Percentiles rank a stretch among this genome's conserved stretches.
Conservation (phyloP, 2,888 invertebrate genomes). For the Andricus quercusramuli region DNA sequence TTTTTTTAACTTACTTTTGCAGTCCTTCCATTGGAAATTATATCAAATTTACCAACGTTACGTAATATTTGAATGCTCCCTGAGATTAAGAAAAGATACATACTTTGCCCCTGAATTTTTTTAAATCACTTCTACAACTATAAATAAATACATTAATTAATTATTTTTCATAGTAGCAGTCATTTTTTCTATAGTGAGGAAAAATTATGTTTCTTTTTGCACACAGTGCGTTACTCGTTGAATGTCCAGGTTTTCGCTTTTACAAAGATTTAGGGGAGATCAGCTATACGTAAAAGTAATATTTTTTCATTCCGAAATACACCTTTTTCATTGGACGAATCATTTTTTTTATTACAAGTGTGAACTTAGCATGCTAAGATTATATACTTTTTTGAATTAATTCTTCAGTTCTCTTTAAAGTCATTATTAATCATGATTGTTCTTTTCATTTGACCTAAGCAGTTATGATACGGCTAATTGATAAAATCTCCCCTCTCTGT, state of each 20-base stretch:
- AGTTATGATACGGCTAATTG: background rate
- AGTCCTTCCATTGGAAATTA: too few species aligned
- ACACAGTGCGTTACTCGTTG: conserved; percentile 34
- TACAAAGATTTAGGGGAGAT: conserved; percentile 25
- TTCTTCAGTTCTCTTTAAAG: background rate
- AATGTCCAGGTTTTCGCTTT: conserved; percentile 33
- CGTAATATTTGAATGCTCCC: background rate
- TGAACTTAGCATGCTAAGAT: background rate
- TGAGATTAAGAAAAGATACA: background rate
- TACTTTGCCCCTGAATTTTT: conserved; percentile 2
- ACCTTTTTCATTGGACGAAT: background rate
- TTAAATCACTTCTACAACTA: conserved; percentile 4
- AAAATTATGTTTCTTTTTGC: conserved; percentile 36
- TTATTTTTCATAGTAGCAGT: conserved; percentile 4
- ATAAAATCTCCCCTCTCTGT: conserved; percentile 37
- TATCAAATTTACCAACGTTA: background rate
- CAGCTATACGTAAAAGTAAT: background rate
- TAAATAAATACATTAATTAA: conserved; percentile 22
- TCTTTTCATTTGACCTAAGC: conserved; percentile 5
- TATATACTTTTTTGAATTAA: background rate
- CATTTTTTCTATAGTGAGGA: background rate
- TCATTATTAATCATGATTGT: conserved; percentile 9
- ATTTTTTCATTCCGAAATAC: background rate
- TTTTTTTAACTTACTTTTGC: too few species aligned
- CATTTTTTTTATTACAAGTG: background rate